These are phyloP conservation scores for Philereme vetulata DNA, from an alignment of 2,888 invertebrate species.

Conservation along the genomic window DNA sequence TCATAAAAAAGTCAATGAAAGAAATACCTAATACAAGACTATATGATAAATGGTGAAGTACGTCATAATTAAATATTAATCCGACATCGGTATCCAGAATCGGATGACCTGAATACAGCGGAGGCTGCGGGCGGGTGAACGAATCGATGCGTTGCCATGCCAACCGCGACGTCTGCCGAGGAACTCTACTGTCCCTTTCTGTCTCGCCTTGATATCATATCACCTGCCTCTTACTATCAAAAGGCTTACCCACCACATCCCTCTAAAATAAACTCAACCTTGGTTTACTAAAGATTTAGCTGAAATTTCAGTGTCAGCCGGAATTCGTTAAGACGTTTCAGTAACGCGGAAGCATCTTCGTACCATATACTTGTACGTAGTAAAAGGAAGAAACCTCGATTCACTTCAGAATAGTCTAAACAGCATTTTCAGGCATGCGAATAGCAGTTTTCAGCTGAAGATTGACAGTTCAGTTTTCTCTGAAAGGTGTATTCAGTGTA, in stretches of 20 bases:
- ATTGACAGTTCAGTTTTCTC: conserved; percentile 9
- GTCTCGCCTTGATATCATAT: conserved; percentile 83
- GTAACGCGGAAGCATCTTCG: conserved; percentile 54
- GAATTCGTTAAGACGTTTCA: conserved; percentile 41
- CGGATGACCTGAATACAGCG: conserved; percentile 78
- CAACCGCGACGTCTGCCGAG: conserved; percentile 83
- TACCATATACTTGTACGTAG: conserved; percentile 71
- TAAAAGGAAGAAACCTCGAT: conserved; percentile 73
- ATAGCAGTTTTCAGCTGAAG: conserved; percentile 22
- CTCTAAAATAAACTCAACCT: conserved; percentile 14
- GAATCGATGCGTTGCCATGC: conserved; percentile 81
- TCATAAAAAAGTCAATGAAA: too few relatives aligned
- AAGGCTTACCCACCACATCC: conserved; percentile 40
- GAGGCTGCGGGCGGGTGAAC: conserved; percentile 67
- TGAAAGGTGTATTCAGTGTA: conserved; percentile 16
- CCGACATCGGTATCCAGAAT: conserved; percentile 50
- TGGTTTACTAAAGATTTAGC: conserved; percentile 6
- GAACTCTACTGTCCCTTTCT: conserved; percentile 82
- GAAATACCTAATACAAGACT: too few relatives aligned
- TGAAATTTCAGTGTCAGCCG: conserved; percentile 26
- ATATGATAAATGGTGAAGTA: too few relatives aligned
- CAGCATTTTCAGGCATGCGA: conserved; percentile 31
- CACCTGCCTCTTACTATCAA: conserved; percentile 55
- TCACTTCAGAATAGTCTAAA: conserved; percentile 72
- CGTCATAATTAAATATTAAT: conserved; percentile 25